A percentile compares a stretch with the other conserved stretches of the same genome.
phyloP scores from a whole-genome alignment of 2,113 vertebrate genomes.

The Fukomys damarensis region DNA sequence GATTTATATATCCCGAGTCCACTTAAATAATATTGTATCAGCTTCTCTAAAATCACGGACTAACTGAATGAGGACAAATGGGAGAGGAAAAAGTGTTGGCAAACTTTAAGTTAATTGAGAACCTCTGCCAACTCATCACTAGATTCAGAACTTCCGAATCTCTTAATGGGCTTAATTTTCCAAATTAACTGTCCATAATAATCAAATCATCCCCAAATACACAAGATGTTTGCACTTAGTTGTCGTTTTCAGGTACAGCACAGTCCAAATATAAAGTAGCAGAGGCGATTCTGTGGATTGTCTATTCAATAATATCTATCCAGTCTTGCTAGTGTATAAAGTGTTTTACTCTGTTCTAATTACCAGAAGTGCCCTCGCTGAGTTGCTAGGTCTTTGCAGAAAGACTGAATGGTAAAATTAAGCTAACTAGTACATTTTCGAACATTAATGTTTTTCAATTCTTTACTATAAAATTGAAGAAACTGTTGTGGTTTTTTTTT shows the following conservation, averaged over 20 bases:
- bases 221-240: constrained; percentile 9
- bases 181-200: not conserved
- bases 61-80: not conserved
- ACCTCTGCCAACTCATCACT: not conserved
- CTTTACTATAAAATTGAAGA: constrained; percentile 31
- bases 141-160: not conserved
- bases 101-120: constrained; percentile 26
- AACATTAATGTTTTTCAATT: constrained; percentile 48
- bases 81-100: not conserved
- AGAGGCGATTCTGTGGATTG: not conserved
- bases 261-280: not conserved
- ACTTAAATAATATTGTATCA: not conserved
- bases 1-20: not conserved
- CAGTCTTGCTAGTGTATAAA: not conserved
- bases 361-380: not conserved
- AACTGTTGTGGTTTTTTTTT: not conserved
- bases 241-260: not conserved
- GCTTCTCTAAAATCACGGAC: not conserved
- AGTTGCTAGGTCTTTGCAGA: not conserved
- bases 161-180: constrained; percentile 5
- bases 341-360: not conserved
- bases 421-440: constrained; percentile 32
- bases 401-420: not conserved
- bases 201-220: not conserved
- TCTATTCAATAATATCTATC: not conserved